Base-by-base conservation (phyloP, 2,888 invertebrate genomes). In the Chloroclystis v-ata region DNA sequence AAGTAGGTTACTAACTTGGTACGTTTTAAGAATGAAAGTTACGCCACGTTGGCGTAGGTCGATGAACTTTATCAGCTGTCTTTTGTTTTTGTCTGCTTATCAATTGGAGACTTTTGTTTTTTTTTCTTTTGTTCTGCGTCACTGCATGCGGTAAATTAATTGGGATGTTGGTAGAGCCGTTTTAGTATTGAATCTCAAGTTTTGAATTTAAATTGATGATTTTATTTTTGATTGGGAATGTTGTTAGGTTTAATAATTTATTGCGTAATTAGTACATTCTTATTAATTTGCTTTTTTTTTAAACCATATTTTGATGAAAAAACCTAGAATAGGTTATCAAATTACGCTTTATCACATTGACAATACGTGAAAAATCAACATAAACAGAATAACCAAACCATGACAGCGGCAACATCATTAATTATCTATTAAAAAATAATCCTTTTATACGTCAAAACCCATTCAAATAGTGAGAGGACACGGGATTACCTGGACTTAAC, bases 1-100 rank as follows among this genome's bases (percentile, higher is more conserved):
- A 87, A 87, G 87, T 87, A 85, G 87, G 87, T 87, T 87, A 87
- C 82, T 83, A 87, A 87, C 85, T 85, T 83, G 75, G 79, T 82
- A 78, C 80, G 75, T 78, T 82, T 82, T 78, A 83, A 87, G 86
- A 87, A 87, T 84, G 86, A 86, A 87, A 87, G 87, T 86, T 85
- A 83, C 85, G 74, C 78, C 72, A 78, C 82, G 84, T 84, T 85
- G 86, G 75, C 80, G 76, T 84, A 85, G 87, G 87, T 85, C 85
- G 73, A 78, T 69, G 85, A 83, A 80, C 83, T 78, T 69, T 47
- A 57, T 60, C 82, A 82, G 84, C 85, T 84, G 85, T 80, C 80
- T 82, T 82, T 82, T 85, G 81, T 84, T 87, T 84, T 82, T 75
- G 74, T 81, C 69, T 73, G 70, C 67, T 65, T 67, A 57, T 49